Percentiles rank a stretch among this genome's conserved stretches.
phyloP scores from a whole-genome alignment of 2,888 invertebrate genomes.

The Thera obeliscata region DNA sequence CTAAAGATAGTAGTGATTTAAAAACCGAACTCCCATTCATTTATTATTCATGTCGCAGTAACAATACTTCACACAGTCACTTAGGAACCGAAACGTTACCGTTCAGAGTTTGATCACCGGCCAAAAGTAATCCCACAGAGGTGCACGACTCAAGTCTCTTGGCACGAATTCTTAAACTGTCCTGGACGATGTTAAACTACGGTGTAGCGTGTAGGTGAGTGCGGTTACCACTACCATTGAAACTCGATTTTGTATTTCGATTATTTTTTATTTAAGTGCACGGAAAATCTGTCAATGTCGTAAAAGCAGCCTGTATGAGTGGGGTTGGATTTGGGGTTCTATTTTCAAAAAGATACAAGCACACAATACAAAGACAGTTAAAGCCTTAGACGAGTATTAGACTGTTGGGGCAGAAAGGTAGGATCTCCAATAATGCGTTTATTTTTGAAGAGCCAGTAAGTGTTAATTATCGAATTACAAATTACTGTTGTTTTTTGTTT shows the following conservation, averaged over 20 bases:
- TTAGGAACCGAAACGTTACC: constrained; percentile 51
- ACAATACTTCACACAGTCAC: constrained; percentile 38
- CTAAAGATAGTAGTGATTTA: neutral
- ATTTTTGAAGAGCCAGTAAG: too few species aligned
- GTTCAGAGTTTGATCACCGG: constrained; percentile 65
- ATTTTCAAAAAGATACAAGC: too few species aligned
- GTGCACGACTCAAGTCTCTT: constrained; percentile 66
- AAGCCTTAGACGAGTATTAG: too few species aligned
- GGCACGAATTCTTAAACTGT: constrained; percentile 72
- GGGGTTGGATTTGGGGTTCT: too few species aligned
- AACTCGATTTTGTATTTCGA: constrained; percentile 3
- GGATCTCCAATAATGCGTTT: too few species aligned
- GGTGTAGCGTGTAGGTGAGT: constrained; percentile 21
- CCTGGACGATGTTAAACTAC: constrained; percentile 53
- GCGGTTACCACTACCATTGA: constrained; percentile 8
- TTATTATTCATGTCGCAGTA: constrained; percentile 24
- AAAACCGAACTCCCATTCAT: constrained; percentile 13
- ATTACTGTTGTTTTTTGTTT: too few species aligned
- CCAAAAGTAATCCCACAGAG: constrained; percentile 71
- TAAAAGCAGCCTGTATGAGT: too few species aligned
- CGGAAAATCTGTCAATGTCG: too few species aligned
- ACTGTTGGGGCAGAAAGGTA: too few species aligned
- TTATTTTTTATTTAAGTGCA: too few species aligned
- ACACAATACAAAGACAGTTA: too few species aligned
- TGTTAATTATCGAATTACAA: too few species aligned